Percentiles rank a stretch among this genome's conserved stretches.
These are phyloP conservation scores for Sandelia bainsii DNA, from an alignment of 2,797 vertebrate genomes.

Conservation along the genomic window DNA sequence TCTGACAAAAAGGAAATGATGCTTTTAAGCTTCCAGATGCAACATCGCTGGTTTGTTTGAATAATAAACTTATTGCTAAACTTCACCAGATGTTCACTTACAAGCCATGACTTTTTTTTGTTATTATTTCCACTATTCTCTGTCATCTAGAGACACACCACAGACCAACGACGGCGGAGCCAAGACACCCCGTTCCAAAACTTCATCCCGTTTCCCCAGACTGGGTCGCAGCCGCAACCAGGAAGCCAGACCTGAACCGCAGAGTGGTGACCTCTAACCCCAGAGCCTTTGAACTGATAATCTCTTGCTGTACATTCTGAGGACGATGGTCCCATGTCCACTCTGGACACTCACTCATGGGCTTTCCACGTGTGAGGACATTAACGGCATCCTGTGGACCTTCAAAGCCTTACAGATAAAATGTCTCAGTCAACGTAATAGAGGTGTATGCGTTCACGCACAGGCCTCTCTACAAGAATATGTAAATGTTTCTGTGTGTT, in stretches of 20 bases:
- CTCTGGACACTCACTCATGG: neutral
- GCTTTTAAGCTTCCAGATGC: slow-evolving; percentile 36
- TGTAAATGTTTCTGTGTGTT: slow-evolving; percentile 33
- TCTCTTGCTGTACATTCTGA: slow-evolving; percentile 1
- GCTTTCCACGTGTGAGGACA: slow-evolving; percentile 23
- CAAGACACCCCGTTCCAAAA: slow-evolving; percentile 88
- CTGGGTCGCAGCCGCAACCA: slow-evolving; percentile 88
- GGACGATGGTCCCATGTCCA: neutral
- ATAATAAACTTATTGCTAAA: slow-evolving; percentile 26
- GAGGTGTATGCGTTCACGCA: slow-evolving; percentile 5
- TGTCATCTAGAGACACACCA: slow-evolving; percentile 85
- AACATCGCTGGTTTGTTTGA: slow-evolving; percentile 33
- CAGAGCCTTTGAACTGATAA: slow-evolving; percentile 16
- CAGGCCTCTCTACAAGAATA: slow-evolving; percentile 27
- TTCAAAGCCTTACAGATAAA: slow-evolving; percentile 28
- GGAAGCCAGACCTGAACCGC: slow-evolving; percentile 92
- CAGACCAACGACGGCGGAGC: slow-evolving; percentile 83
- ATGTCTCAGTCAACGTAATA: neutral
- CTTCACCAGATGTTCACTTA: slow-evolving; percentile 36
- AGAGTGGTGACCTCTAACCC: slow-evolving; percentile 95
- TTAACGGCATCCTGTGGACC: slow-evolving; percentile 29
- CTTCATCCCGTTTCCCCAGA: slow-evolving; percentile 89
- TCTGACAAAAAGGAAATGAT: slow-evolving; percentile 31
- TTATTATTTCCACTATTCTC: slow-evolving; percentile 45
- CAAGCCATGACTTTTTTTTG: neutral